Conservation (phyloP, 2,888 invertebrate genomes). For the Dynastes tityus region DNA sequence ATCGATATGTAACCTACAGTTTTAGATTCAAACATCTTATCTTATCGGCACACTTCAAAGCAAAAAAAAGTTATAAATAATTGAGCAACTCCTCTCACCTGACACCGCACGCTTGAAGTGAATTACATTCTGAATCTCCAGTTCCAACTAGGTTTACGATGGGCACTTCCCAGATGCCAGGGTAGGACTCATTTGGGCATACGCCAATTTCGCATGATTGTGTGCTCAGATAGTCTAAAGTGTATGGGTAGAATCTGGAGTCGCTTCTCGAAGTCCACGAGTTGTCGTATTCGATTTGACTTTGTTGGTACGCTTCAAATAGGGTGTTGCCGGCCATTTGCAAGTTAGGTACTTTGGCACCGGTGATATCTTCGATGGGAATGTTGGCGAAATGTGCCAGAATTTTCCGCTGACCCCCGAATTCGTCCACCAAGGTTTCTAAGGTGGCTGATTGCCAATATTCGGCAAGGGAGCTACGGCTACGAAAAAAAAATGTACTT, state of each 20-base stretch:
- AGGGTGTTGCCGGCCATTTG: constrained; percentile 75
- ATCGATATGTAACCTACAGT: no score
- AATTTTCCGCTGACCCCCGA: constrained; percentile 65
- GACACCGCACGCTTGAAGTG: constrained; percentile 29
- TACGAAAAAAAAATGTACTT: background rate
- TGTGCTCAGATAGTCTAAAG: constrained; percentile 74
- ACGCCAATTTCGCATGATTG: constrained; percentile 74
- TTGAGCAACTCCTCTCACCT: constrained; percentile 2
- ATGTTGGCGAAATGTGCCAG: constrained; percentile 66
- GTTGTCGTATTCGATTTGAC: constrained; percentile 75
- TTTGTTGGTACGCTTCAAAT: constrained; percentile 73
- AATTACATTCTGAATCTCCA: constrained; percentile 71
- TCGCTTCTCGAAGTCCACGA: constrained; percentile 74
- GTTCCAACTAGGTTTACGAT: constrained; percentile 75
- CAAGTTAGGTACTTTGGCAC: constrained; percentile 74
- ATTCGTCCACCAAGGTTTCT: constrained; percentile 64
- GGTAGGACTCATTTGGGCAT: constrained; percentile 75
- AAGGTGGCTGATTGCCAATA: constrained; percentile 66
- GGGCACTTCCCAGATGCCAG: constrained; percentile 79
- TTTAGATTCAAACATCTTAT: no score
- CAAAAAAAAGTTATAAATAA: background rate
- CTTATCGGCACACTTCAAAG: no score
- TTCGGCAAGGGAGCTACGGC: constrained; percentile 51
- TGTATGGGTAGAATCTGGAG: constrained; percentile 79
- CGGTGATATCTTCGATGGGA: constrained; percentile 62